Conservation (phyloP, 2,113 vertebrate genomes). For the Gymnarchus niloticus region DNA sequence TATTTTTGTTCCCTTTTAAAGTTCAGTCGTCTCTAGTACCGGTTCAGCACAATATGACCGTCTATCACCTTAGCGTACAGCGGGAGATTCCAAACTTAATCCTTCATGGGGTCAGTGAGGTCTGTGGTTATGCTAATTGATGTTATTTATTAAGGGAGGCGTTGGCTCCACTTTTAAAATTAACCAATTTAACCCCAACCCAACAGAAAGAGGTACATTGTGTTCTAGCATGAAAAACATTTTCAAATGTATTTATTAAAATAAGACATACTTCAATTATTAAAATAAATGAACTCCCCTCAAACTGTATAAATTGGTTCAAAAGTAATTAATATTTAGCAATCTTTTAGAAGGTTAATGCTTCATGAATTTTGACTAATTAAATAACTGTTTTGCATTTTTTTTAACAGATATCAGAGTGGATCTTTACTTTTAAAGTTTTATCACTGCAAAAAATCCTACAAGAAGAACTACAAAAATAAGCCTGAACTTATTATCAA, state of each 20-base stretch:
- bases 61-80: background rate
- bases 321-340: background rate
- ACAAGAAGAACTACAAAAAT: background rate
- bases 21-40: background rate
- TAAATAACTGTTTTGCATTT: background rate
- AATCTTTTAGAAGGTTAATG: background rate
- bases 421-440: background rate
- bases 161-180: background rate
- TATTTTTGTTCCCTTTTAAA: background rate
- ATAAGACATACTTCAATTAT: too few relatives aligned
- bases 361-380: background rate
- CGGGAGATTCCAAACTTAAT: background rate
- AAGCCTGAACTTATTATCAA: background rate
- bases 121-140: background rate
- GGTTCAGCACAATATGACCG: background rate
- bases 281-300: background rate
- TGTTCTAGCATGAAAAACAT: background rate
- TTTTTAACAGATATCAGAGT: background rate
- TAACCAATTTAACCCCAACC: background rate
- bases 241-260: constrained; percentile 8
- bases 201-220: background rate
- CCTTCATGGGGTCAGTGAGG: background rate
- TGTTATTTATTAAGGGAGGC: background rate
- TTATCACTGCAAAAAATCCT: background rate
- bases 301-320: background rate